Conservation (phyloP, 1,140 invertebrate species). For the Lucilia cuprina region DNA sequence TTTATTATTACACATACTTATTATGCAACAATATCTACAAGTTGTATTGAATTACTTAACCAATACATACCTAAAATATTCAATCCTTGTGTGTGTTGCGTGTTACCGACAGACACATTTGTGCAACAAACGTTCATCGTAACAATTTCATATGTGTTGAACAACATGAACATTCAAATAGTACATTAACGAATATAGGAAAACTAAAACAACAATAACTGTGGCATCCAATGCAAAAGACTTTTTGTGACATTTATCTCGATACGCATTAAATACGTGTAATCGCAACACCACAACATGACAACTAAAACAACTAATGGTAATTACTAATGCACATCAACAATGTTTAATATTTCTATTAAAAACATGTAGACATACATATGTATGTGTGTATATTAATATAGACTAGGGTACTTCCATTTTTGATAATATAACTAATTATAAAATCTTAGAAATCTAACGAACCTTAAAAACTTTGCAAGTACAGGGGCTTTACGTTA, state of each 20-base stretch:
- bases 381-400: too few relatives aligned
- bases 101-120: not conserved
- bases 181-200: not conserved
- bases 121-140: not conserved
- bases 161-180: not conserved
- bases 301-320: not conserved
- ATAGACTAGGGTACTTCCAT: too few relatives aligned
- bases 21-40: not conserved
- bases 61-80: not conserved
- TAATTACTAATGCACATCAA: not conserved
- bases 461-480: too few relatives aligned
- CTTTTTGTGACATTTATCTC: not conserved
- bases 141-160: not conserved
- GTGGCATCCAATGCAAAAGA: not conserved
- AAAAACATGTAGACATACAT: too few relatives aligned
- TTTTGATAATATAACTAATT: too few relatives aligned
- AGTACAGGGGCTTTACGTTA: too few relatives aligned
- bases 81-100: not conserved
- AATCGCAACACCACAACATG: not conserved
- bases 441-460: too few relatives aligned
- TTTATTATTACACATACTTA: not conserved
- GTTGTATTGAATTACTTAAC: not conserved
- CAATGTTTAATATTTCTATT: not conserved
- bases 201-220: not conserved
- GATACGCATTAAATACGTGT: conserved; percentile 11